Evolutionary conservation across 1,140 invertebrate genomes (phyloP), one percentile per base, ranked within the genome.

Genomic region (Tigriopus japonicus): DNA sequence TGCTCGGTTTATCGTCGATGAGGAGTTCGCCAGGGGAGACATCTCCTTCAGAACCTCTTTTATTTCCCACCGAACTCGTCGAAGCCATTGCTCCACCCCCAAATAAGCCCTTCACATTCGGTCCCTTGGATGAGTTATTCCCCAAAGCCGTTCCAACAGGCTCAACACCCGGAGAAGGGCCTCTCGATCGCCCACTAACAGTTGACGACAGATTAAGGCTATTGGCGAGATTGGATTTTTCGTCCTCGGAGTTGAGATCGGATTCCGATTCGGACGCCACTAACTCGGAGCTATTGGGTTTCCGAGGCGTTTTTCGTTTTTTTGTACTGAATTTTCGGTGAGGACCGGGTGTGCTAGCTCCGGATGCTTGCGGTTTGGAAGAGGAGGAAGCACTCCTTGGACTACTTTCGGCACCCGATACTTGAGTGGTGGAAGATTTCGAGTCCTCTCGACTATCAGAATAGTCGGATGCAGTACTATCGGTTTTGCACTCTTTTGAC

Each of bases 281-380:
- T 42, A 58, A 23, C 17, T 58, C 55, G 23, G 55, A 58, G 28
- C 55, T 58, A 40, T 58, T 58, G 40, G 40, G 40, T n/a, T 40
- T 58, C 5, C 24, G 41, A 51, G 23, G 17, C 3, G 55, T 28
- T 40, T 58, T 58, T 6, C 55, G 55, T 42, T 58, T 40, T 19
- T 58, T 58, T 14, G 17, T 40, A 42, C 14, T 42, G 5, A 15
- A 6, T 6, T 58, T 42, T 17, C 24, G 45, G 6, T 49, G 45
- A 15, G n/a, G n/a, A 49, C 45, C n/a, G 45, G 21, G 45, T 17
- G 45, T 49, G 45, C 5, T 6, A 49, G 45, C n/a, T 21, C n/a
- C n/a, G 10, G 45, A 49, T 49, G 21, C 21, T 10, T 15, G 21
- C 3, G n/a, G 3, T 49, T 49, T 21, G 21, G 45, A 49, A 21